Conservation (phyloP, 2,113 vertebrate genomes). For the Procavia capensis region DNA sequence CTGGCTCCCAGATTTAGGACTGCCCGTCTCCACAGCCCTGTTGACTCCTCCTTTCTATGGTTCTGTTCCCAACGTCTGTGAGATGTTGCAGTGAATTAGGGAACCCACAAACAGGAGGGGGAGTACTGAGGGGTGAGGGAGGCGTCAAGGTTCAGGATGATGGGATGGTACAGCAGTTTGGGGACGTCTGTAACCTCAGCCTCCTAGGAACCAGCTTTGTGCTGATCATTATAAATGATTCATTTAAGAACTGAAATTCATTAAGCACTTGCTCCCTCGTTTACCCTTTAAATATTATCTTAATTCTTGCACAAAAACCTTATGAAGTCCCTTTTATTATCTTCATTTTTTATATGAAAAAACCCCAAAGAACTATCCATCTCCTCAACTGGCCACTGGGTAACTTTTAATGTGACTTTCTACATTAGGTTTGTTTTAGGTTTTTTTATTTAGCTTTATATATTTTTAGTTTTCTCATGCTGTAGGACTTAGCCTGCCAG, state of each 20-base stretch:
- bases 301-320: constrained; percentile 4
- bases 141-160: too few species aligned
- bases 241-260: background rate
- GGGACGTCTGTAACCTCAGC: too few species aligned
- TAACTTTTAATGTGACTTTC: background rate
- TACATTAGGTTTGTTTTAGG: background rate
- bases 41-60: too few species aligned
- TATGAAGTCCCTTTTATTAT: background rate
- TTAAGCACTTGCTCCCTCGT: background rate
- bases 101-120: too few species aligned
- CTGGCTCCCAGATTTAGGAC: too few species aligned
- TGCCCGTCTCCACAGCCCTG: too few species aligned
- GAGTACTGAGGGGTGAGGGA: too few species aligned
- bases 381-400: background rate
- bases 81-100: too few species aligned
- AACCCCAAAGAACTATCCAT: background rate
- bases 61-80: too few species aligned
- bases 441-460: background rate
- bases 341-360: background rate
- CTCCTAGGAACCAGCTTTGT: too few species aligned
- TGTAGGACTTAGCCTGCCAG: background rate
- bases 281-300: background rate
- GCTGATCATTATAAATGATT: too few species aligned
- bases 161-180: too few species aligned
- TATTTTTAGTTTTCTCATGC: background rate